These are phyloP conservation scores for Opisthocomus hoazin DNA, from an alignment of 2,113 vertebrate genomes.

Conservation along the genomic window DNA sequence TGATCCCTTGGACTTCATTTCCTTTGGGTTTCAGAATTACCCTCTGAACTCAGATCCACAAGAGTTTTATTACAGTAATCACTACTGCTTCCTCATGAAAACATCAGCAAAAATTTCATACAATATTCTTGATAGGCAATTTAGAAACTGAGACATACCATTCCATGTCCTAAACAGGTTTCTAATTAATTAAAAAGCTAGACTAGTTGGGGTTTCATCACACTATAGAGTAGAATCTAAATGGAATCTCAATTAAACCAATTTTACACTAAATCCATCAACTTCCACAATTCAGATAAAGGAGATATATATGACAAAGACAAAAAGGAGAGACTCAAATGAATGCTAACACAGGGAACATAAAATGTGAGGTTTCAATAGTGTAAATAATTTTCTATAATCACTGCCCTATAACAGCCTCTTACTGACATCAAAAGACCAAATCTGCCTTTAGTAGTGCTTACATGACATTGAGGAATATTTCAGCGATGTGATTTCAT, in stretches of 20 bases:
- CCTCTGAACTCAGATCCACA: not conserved
- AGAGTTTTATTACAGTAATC: not conserved
- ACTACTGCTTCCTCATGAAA: not conserved
- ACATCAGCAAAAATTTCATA: not conserved
- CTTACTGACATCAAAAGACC: not conserved
- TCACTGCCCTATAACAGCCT: not conserved
- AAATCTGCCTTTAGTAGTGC: not conserved
- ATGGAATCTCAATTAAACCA: slow-evolving; percentile 2
- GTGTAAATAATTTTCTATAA: not conserved
- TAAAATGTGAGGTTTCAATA: not conserved
- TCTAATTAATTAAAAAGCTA: slow-evolving; percentile 27
- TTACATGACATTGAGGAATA: not conserved
- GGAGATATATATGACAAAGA: not conserved
- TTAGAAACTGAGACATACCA: slow-evolving; percentile 18
- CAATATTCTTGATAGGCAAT: not conserved
- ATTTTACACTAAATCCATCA: not conserved
- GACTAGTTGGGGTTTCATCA: not conserved
- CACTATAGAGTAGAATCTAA: not conserved
- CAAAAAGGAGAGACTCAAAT: not conserved
- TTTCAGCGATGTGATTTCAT: not conserved
- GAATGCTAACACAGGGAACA: not conserved
- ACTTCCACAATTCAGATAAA: not conserved
- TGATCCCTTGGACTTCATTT: not conserved
- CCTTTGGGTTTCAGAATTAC: not conserved
- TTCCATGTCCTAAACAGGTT: not conserved